A percentile compares a stretch with the other conserved stretches of the same genome.
These are phyloP conservation scores for Telmatochromis sp. DNA, from an alignment of 2,113 vertebrate genomes.

Conservation along the genomic window DNA sequence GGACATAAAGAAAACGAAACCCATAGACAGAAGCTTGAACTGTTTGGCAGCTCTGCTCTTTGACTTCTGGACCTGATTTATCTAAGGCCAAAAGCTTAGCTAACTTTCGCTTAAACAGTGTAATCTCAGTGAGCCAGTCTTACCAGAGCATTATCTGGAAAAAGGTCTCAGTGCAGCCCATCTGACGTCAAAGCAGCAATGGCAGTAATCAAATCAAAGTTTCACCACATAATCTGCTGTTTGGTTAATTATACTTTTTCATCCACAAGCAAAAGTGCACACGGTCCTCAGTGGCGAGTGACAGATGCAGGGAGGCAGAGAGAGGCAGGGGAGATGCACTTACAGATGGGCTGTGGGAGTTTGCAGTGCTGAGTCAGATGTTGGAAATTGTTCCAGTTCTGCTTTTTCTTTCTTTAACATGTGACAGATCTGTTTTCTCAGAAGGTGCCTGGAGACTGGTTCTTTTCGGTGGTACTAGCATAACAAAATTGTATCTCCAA, in stretches of 20 bases:
- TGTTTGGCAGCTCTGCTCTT: neutral
- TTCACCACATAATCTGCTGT: neutral
- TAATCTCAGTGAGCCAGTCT: neutral
- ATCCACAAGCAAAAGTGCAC: neutral
- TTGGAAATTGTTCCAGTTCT: neutral
- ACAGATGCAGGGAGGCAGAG: neutral
- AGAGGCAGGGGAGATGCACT: neutral
- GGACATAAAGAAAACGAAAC: neutral
- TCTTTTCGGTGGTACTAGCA: neutral
- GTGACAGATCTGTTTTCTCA: neutral
- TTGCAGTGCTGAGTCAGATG: neutral
- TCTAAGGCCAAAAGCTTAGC: neutral
- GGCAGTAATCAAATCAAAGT: neutral
- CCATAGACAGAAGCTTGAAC: neutral
- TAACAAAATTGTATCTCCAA: neutral
- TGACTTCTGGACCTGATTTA: neutral
- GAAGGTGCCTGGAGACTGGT: neutral
- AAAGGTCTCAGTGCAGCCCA: neutral
- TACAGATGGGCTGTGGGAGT: conserved; percentile 20
- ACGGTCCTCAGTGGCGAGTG: neutral
- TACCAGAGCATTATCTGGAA: neutral
- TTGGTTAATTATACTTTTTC: neutral
- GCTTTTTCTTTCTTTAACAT: neutral
- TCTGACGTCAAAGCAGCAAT: neutral
- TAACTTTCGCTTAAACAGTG: neutral